These are phyloP conservation scores for Hydrolagus colliei DNA, from an alignment of 2,797 vertebrate genomes.

Conservation along the genomic window DNA sequence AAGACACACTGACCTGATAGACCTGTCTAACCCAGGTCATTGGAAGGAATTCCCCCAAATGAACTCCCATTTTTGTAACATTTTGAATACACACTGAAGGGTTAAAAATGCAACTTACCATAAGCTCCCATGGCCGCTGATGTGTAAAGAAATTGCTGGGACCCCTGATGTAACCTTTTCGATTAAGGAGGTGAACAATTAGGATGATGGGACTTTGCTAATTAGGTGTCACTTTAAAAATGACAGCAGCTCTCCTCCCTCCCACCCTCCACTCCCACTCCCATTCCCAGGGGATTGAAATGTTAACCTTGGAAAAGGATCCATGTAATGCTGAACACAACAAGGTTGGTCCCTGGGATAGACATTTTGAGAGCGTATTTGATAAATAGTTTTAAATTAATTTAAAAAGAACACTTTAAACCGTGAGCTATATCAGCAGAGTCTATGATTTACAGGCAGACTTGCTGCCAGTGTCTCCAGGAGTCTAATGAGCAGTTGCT, in stretches of 20 bases:
- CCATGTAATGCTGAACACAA: not conserved
- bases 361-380: not conserved
- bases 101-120: not conserved
- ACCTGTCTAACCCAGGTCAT: too few relatives aligned
- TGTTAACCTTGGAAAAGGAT: not conserved
- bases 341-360: not conserved
- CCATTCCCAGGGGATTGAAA: too few relatives aligned
- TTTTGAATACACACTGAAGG: not conserved
- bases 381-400: not conserved
- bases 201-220: not conserved
- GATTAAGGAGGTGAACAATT: not conserved
- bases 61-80: too few relatives aligned
- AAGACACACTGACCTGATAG: too few relatives aligned
- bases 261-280: too few relatives aligned
- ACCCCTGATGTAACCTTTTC: not conserved
- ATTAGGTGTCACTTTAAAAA: slow-evolving; percentile 9
- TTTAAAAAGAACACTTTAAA: not conserved
- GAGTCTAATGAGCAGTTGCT: not conserved
- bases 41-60: too few relatives aligned
- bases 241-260: not conserved
- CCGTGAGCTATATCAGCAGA: not conserved
- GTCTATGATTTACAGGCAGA: not conserved
- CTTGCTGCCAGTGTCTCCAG: not conserved
- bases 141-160: not conserved
- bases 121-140: not conserved